Evolutionary conservation across 2,888 invertebrate genomes (phyloP).

Genomic region (Neoascia interrupta): DNA sequence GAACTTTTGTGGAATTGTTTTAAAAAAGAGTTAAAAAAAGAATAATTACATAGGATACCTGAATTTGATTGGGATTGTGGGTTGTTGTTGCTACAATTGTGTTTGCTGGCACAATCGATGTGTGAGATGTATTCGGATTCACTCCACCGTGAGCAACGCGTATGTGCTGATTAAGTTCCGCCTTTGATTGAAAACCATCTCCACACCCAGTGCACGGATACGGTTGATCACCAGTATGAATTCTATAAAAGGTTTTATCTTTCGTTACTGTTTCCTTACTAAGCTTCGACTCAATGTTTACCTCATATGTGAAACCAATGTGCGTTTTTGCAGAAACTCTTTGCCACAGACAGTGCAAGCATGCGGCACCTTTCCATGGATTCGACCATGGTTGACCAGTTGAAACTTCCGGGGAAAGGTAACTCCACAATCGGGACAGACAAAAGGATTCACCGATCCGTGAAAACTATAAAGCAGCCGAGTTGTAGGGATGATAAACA

Average conservation of each 20-base stretch:
- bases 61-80: conserved; percentile 73
- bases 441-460: conserved; percentile 97
- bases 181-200: conserved; percentile 87
- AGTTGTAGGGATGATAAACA: conserved; percentile 6
- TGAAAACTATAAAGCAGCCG: conserved; percentile 84
- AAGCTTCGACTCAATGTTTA: conserved; percentile 71
- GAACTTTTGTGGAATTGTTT: too few species aligned
- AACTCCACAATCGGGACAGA: conserved; percentile 93
- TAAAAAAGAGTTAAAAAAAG: too few species aligned
- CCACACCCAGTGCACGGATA: conserved; percentile 88
- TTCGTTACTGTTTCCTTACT: neutral
- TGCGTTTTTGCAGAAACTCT: conserved; percentile 91
- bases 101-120: conserved; percentile 76
- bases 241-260: conserved; percentile 79
- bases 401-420: conserved; percentile 93
- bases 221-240: conserved; percentile 88
- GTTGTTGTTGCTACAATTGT: conserved; percentile 72
- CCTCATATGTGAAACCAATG: conserved; percentile 90
- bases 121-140: conserved; percentile 79
- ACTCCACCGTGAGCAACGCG: conserved; percentile 81
- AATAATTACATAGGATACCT: conserved; percentile 70
- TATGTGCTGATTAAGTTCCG: conserved; percentile 85
- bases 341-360: conserved; percentile 91
- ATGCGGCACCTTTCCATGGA: conserved; percentile 90
- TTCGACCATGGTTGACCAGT: conserved; percentile 89